phyloP scores from a whole-genome alignment of 2,797 vertebrate species.

The Aplochiton taeniatus region DNA sequence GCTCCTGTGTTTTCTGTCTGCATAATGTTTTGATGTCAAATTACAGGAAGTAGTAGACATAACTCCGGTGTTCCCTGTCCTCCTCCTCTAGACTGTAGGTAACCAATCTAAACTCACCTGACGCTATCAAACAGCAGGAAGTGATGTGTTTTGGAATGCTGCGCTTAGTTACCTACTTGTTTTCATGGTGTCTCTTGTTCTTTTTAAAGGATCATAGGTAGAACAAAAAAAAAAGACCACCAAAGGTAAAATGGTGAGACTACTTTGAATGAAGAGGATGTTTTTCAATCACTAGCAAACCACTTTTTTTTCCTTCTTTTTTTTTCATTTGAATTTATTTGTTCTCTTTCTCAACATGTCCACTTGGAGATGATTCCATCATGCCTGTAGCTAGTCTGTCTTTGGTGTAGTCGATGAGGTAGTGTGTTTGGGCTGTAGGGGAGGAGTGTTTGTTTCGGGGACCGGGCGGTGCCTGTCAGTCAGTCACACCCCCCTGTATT shows the following conservation, averaged over 20 bases:
- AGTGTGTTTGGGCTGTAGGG: slow-evolving; percentile 16
- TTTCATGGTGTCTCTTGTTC: slow-evolving; percentile 68
- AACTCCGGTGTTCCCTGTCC: slow-evolving; percentile 81
- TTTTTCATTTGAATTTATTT: slow-evolving; percentile 37
- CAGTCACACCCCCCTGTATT: slow-evolving; percentile 69
- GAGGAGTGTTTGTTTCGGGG: slow-evolving; percentile 10
- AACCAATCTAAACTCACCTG: slow-evolving; percentile 61
- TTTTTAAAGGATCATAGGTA: slow-evolving; percentile 58
- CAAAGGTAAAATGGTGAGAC: slow-evolving; percentile 58
- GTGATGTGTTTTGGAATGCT: slow-evolving; percentile 41
- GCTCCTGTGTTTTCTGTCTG: slow-evolving; percentile 53
- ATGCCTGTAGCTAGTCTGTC: slow-evolving; percentile 35
- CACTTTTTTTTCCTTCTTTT: no score
- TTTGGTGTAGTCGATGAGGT: slow-evolving; percentile 14
- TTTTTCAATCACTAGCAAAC: slow-evolving; percentile 27
- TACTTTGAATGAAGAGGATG: slow-evolving; percentile 33
- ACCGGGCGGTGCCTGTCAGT: slow-evolving; percentile 52
- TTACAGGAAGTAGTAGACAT: slow-evolving; percentile 84
- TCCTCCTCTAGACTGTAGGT: slow-evolving; percentile 87
- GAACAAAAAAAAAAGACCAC: slow-evolving; percentile 46
- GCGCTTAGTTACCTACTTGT: slow-evolving; percentile 36
- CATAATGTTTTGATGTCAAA: slow-evolving; percentile 87
- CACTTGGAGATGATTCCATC: slow-evolving; percentile 23
- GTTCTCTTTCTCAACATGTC: slow-evolving; percentile 34
- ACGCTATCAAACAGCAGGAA: slow-evolving; percentile 30